These are phyloP conservation scores for Pelobates cultripes DNA, from an alignment of 2,797 vertebrate species.

Conservation along the genomic window DNA sequence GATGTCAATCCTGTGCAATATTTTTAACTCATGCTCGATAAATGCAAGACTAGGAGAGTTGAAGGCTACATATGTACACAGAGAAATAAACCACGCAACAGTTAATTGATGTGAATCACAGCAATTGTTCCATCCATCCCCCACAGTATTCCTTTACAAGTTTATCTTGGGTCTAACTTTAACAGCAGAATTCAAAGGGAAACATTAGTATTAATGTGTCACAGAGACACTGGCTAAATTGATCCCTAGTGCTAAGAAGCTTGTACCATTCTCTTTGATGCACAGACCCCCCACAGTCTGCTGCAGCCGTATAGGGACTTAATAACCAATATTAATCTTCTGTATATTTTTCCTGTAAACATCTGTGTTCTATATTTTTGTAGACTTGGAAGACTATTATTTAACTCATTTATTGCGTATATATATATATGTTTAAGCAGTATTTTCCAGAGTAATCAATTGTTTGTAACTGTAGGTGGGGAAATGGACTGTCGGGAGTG, in stretches of 20 bases:
- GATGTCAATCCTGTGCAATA: slow-evolving; percentile 32
- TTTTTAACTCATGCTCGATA: slow-evolving; percentile 5
- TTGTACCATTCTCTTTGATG: neutral
- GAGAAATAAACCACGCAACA: neutral
- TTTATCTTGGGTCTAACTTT: neutral
- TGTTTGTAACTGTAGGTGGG: too few species aligned
- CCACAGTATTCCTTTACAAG: neutral
- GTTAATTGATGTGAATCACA: neutral
- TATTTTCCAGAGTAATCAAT: too few species aligned
- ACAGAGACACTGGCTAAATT: neutral
- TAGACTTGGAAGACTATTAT: too few species aligned
- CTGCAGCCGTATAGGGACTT: neutral
- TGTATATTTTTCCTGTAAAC: slow-evolving; percentile 25
- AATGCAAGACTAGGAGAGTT: neutral
- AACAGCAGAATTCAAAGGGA: neutral
- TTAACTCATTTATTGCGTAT: too few species aligned
- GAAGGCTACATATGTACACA: neutral
- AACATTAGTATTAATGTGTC: neutral
- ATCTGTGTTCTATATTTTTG: slow-evolving; percentile 3
- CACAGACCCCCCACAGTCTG: slow-evolving; percentile 7
- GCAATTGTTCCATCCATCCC: neutral
- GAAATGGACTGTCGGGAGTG: too few species aligned
- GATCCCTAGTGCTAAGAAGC: neutral
- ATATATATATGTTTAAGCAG: too few species aligned
- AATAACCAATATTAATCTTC: slow-evolving; percentile 4